phyloP scores from a whole-genome alignment of 2,888 invertebrate species.

The Drosophila anomelani region DNA sequence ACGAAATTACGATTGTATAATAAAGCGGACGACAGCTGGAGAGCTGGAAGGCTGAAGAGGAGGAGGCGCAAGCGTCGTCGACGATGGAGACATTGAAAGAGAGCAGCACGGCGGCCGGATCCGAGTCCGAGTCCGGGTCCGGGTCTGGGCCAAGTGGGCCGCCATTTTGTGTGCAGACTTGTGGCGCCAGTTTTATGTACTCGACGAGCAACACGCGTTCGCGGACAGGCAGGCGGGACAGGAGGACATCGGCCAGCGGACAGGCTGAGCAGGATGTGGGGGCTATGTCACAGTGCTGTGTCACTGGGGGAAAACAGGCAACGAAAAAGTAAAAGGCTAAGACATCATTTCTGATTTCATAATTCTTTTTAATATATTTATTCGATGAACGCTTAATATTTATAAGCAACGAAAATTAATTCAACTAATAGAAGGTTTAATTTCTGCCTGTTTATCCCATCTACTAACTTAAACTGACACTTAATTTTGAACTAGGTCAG shows the following conservation, averaged over 20 bases:
- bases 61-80: conserved; percentile 1
- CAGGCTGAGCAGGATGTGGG: conserved; percentile 12
- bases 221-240: conserved; percentile 30
- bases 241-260: conserved; percentile 24
- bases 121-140: conserved; percentile 19
- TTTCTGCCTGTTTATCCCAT: too few relatives aligned
- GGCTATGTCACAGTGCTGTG: not conserved
- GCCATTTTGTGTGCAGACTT: conserved; percentile 78
- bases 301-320: not conserved
- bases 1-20: conserved; percentile 77
- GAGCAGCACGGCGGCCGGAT: not conserved
- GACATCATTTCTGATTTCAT: not conserved
- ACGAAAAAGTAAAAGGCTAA: not conserved
- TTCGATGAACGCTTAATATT: not conserved
- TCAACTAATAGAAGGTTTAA: not conserved
- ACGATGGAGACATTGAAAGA: conserved; percentile 38
- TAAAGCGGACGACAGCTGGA: conserved; percentile 59
- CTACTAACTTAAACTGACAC: too few relatives aligned
- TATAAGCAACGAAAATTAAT: too few relatives aligned
- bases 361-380: not conserved
- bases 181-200: conserved; percentile 78
- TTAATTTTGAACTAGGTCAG: too few relatives aligned
- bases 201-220: conserved; percentile 74
- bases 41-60: not conserved
- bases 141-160: conserved; percentile 67